Evolutionary conservation across 2,113 vertebrate species (phyloP), one percentile per base, ranked within the genome.

Genomic region (Himantopus leucocephalus): DNA sequence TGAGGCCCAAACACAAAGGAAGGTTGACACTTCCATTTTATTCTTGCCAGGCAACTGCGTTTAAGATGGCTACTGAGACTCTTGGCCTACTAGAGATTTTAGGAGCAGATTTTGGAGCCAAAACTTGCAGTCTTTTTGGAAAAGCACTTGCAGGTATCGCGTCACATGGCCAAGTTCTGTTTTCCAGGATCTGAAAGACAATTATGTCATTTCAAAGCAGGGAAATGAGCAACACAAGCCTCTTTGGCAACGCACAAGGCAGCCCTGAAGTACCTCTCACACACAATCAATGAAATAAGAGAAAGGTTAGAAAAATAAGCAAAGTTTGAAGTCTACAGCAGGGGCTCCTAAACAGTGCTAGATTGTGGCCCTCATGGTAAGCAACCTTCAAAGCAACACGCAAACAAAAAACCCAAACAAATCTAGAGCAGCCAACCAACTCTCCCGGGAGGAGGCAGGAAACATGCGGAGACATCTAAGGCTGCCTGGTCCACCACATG

Each of bases 251-350:
- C 0, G 45, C 82, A 73, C 30, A 26, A 59, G 78, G 94, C 88
- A 74, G 88, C 82, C 79, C 92, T 67, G n/a, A 56, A 66, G 92
- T 41, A 84, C 78, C 34, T 89, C 73, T 52, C 94, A 35, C 72
- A 88, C 85, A 83, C 59, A 62, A 66, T 52, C 66, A 45, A 41
- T 34, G 82, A 90, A 86, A 66, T 20, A 77, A 84, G 79, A 76
- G 88, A 86, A 94, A 91, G 77, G 85, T 94, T 68, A 94, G 67
- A 71, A 95, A 95, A 96, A 96, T 62, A 96, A 97, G 63, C 96
- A 66, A 60, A 82, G 94, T 78, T 73, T 79, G 73, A 94, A 96
- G 92, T 43, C 32, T 64, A 53, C 89, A 94, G 91, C 89, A 88
- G 81, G 86, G 92, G 92, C 56, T 95, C 73, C 10, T 10, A 17